phyloP scores from a whole-genome alignment of 2,113 vertebrate species.

The Mola mola region DNA sequence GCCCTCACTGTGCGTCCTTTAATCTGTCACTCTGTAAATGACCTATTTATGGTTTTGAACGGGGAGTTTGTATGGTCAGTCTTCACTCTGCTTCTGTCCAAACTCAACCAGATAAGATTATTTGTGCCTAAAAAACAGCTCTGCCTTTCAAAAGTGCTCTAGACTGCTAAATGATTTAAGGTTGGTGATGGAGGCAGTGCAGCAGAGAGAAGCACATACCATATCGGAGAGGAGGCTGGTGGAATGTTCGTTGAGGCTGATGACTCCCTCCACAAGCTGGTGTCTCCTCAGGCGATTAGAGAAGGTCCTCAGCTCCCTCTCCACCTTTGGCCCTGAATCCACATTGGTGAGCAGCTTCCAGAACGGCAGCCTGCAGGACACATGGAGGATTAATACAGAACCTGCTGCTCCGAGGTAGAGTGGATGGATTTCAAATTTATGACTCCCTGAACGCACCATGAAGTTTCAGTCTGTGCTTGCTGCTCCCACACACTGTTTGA shows the following conservation, averaged over 20 bases:
- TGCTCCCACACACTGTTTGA: not conserved
- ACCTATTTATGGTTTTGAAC: too few relatives aligned
- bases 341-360: constrained; percentile 81
- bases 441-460: constrained; percentile 3
- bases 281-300: constrained; percentile 84
- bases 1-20: too few relatives aligned
- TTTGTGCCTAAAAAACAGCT: too few relatives aligned
- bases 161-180: too few relatives aligned
- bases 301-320: constrained; percentile 85
- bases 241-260: constrained; percentile 87
- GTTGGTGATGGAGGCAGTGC: not conserved
- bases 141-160: too few relatives aligned
- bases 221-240: constrained; percentile 82
- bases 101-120: too few relatives aligned
- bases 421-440: not conserved
- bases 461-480: not conserved
- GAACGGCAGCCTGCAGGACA: constrained; percentile 80
- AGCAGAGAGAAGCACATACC: constrained; percentile 66
- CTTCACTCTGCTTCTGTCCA: too few relatives aligned
- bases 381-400: not conserved
- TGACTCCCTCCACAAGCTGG: constrained; percentile 83
- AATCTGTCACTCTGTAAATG: too few relatives aligned
- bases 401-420: not conserved
- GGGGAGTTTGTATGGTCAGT: too few relatives aligned
- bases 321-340: constrained; percentile 83